Base-by-base conservation (phyloP, 2,797 vertebrate genomes). In the Neosalanx taihuensis region DNA sequence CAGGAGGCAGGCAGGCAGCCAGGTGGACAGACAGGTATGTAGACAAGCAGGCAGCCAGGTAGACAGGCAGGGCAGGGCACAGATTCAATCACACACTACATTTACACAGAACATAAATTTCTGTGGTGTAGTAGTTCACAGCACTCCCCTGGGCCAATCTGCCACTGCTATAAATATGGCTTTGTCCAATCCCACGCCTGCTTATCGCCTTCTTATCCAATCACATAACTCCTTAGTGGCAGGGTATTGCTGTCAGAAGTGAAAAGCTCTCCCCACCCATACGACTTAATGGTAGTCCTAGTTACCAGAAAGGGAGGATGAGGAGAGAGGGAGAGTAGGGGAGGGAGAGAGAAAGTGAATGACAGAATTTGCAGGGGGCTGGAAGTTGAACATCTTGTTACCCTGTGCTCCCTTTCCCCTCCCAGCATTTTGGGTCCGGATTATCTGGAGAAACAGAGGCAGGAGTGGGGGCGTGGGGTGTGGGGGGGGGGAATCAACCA, bases 161-260 rank as follows among this genome's bases (percentile, higher is more conserved):
- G 20, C 18, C 13, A 10, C 23, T 60, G 58, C 58, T 60, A 29
- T 61, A 61, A 70, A 70, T 61, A 61, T 30, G 59, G 17, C 29
- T 60, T 61, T 61, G 57, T 26, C 9, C 58, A 56, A 56, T 56
- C 51, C 51, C 51, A 56, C 51, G 18, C 51, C 15, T 56, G 51
- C 51, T 56, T 60, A 23, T 60, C 29, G 58, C 58, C 58, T 26
- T 13, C 51, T 56, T 56, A 56, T 56, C 51, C 51, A 56, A 56
- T 56, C 51, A 56, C 51, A 26, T 23, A 26, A 29, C 58, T 60
- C 58, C 58, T 26, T 60, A 26, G 20, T 60, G 58, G 58, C 58
- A 26, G 58, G 58, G 20, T 60, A 13, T 60, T 29, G 58, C 23
- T 26, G 58, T 26, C 23, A 60, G 58, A 23, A 60, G 58, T 12